Conservation (phyloP, 2,888 invertebrate species). For the Sesia bembeciformis region DNA sequence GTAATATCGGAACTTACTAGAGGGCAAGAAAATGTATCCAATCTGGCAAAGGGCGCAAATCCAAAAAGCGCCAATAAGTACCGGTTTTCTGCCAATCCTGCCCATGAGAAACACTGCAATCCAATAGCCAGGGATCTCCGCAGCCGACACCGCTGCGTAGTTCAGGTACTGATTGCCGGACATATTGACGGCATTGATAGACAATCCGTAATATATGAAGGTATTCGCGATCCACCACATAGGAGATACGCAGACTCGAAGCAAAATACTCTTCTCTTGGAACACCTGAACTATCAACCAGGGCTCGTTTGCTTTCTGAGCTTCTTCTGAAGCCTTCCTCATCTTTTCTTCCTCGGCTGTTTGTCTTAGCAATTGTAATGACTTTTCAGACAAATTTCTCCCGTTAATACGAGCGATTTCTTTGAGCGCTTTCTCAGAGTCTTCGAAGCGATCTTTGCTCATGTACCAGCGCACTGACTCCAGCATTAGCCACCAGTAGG, state of each 20-base stretch:
- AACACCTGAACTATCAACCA: conserved; percentile 44
- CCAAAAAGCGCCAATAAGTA: conserved; percentile 71
- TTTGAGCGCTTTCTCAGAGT: conserved; percentile 76
- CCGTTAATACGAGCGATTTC: conserved; percentile 77
- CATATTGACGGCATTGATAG: conserved; percentile 77
- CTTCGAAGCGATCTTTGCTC: conserved; percentile 77
- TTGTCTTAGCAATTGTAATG: conserved; percentile 26
- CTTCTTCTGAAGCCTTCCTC: conserved; percentile 18
- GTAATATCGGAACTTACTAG: conserved; percentile 31
- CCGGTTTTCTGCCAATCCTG: conserved; percentile 72
- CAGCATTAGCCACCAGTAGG: conserved; percentile 78
- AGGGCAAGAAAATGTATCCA: conserved; percentile 68
- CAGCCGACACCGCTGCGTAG: conserved; percentile 74
- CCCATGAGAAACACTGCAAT: conserved; percentile 73
- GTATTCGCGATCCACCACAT: conserved; percentile 79
- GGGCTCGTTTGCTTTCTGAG: conserved; percentile 25
- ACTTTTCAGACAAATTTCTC: conserved; percentile 34
- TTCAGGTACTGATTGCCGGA: conserved; percentile 78
- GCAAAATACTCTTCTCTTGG: conserved; percentile 30
- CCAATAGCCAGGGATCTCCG: conserved; percentile 81
- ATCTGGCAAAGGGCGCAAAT: conserved; percentile 74
- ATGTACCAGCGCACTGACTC: conserved; percentile 86
- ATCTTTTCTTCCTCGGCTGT: conserved; percentile 28
- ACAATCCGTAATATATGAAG: conserved; percentile 79
- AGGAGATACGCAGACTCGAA: conserved; percentile 38